Evolutionary conservation across 2,113 vertebrate species (phyloP), one percentile per base, ranked within the genome.

Genomic region (Macquaria australasica): DNA sequence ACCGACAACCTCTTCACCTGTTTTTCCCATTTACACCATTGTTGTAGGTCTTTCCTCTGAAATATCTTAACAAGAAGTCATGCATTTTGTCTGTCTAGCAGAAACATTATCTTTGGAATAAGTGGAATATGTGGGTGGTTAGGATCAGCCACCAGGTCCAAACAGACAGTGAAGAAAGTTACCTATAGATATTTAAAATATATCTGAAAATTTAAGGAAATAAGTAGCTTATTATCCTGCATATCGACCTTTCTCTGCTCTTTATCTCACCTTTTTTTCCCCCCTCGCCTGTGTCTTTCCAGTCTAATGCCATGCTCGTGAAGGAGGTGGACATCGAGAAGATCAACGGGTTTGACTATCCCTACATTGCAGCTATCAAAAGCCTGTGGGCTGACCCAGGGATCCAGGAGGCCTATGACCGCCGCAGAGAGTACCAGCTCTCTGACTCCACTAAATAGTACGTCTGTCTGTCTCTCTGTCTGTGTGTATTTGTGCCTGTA

Each of bases 401-500:
- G 43, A 94, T 98, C 88, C 95, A 91, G 66, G 94, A 96, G 78
- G 96, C 97, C 72, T 98, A 98, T 0, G 97, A 97, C 86, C 95
- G 97, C 23, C 95, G 97, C 84, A 87, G 97, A 8, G 97, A 98
- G 82, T 98, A 97, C 91, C 97, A 98, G 83, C 96, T 98, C 64
- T 96, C 97, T 0, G 97, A 98, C 89, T 98, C 97, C 0, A 96
- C 97, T 0, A 93, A 96, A 89, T 98, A 98, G 97, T 98, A 94
- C 92, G 97, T 95, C 48, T 84, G 18, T 77, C 4, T 53, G 51
- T 66, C 6, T 39, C 2, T 55, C 0, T 69, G 18, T 74, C 2
- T 79, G 18, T 56, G 16, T 74, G 11, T 66, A 11, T 79, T 7
- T 81, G 11, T 50, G 43, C n/a, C 0, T 28, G 5, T 58, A 0